Evolutionary conservation across 2,797 vertebrate genomes (phyloP).

Genomic region (Cyprinodon diabolis): DNA sequence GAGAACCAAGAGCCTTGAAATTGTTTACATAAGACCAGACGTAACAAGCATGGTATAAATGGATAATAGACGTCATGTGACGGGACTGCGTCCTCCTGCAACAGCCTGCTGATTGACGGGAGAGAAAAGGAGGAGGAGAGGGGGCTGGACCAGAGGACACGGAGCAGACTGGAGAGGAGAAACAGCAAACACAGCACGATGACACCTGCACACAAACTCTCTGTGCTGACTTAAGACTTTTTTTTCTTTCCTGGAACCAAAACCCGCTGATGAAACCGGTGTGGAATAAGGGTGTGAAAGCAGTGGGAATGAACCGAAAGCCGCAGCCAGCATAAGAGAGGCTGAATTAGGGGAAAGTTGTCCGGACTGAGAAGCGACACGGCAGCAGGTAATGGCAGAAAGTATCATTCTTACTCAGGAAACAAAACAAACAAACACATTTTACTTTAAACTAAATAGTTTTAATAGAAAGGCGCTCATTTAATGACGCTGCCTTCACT

Average conservation of each 20-base stretch:
- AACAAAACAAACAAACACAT: neutral
- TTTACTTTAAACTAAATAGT: neutral
- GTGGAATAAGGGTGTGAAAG: neutral
- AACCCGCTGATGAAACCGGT: neutral
- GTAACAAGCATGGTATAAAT: neutral
- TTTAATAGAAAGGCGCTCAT: neutral
- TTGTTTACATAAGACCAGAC: neutral
- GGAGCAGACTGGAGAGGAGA: constrained; percentile 14
- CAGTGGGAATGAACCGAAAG: neutral
- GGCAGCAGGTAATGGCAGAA: constrained; percentile 56
- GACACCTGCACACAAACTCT: constrained; percentile 21
- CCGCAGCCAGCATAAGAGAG: neutral
- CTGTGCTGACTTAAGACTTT: neutral
- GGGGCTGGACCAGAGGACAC: neutral
- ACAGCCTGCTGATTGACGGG: constrained; percentile 11
- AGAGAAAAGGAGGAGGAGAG: neutral
- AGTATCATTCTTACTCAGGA: constrained; percentile 1
- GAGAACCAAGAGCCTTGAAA: neutral
- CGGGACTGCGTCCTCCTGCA: neutral
- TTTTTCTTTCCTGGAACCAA: neutral
- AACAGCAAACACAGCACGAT: neutral
- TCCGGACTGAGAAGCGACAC: constrained; percentile 13
- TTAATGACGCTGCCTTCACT: neutral
- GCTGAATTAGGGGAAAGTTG: constrained; percentile 1
- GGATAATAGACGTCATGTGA: neutral